Base-by-base conservation (phyloP, 2,888 invertebrate genomes). In the Gymnosoma rotundatum region DNA sequence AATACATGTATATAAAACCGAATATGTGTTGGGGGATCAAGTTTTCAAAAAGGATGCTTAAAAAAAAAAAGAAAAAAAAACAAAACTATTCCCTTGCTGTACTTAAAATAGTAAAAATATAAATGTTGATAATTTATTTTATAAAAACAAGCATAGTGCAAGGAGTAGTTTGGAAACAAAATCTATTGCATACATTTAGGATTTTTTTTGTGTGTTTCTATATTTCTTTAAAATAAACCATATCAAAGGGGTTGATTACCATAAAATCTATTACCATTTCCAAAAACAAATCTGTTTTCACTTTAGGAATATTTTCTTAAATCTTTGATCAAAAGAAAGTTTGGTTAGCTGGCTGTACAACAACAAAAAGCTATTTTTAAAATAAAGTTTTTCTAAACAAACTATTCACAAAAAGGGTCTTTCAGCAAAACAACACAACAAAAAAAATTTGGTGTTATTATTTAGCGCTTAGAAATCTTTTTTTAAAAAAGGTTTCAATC, bases 211-310 rank as follows among this genome's bases (percentile, higher is more conserved):
- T 32, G 4, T 63, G 5, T 6, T 6, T n/a, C 42, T 12, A 10
- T 42, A 10, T 42, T 2, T 18, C 16, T 63, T 18, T 1, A 18
- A 18, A 54, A 6, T 5, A 20, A 66, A 67, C 67, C 52, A 48
- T 56, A 63, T 16, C 32, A 69, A 75, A 58, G 50, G 56, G 63
- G 48, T 64, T 81, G 69, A 75, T 81, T 75, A 75, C 56, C 81
- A 75, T 75, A 81, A 75, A 81, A 75, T 75, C 81, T 69, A 75
- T 81, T 75, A 81, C 81, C 48, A 74, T 56, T 38, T 25, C 45
- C 56, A 32, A 7, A 48, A 18, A 52, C 1, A 52, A 52, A 18
- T 7, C 7, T 18, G 9, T 9, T 2, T 18, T 20, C 8, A 14
- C 18, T 56, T 25, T 5, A 20, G 21, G 18, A 25, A 64, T 10